Percentiles rank a stretch among this genome's conserved stretches.
phyloP scores from a whole-genome alignment of 2,888 invertebrate species.

The Nephrocerus scutellatus region DNA sequence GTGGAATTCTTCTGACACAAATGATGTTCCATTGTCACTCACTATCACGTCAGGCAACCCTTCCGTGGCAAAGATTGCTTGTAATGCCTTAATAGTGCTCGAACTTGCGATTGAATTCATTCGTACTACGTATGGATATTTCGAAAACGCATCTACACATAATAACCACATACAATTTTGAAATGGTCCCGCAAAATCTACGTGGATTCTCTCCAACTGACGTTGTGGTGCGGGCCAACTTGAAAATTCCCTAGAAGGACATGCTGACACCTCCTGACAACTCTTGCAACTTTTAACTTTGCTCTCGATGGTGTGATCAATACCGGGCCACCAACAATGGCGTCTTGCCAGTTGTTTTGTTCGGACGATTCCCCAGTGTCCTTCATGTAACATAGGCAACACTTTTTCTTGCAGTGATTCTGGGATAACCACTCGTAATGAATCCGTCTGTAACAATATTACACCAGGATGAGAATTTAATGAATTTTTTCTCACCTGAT shows the following conservation, averaged over 20 bases:
- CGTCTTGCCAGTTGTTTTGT: no score
- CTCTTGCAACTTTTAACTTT: neutral
- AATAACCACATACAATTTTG: conserved; percentile 13
- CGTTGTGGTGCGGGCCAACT: conserved; percentile 1
- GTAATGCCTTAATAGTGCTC: conserved; percentile 16
- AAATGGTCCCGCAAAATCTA: conserved; percentile 12
- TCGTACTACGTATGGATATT: conserved; percentile 9
- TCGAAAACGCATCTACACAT: conserved; percentile 11
- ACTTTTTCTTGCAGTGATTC: conserved; percentile 1
- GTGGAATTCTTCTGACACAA: conserved; percentile 22
- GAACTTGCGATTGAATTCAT: conserved; percentile 6
- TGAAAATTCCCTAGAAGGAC: conserved; percentile 7
- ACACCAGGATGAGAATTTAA: conserved; percentile 4
- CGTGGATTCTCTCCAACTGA: conserved; percentile 8
- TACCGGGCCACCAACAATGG: no score
- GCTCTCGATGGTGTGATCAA: no score
- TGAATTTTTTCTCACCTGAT: conserved; percentile 3
- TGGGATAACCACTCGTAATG: conserved; percentile 7
- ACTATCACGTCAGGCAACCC: conserved; percentile 23
- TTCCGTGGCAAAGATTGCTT: conserved; percentile 23
- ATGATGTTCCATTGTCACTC: conserved; percentile 25
- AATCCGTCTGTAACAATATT: conserved; percentile 9
- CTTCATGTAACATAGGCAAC: conserved; percentile 11
- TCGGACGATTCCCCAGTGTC: no score
- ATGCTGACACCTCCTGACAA: conserved; percentile 3